These are phyloP conservation scores for Salmo trutta DNA, from an alignment of 2,797 vertebrate genomes.

Conservation along the genomic window DNA sequence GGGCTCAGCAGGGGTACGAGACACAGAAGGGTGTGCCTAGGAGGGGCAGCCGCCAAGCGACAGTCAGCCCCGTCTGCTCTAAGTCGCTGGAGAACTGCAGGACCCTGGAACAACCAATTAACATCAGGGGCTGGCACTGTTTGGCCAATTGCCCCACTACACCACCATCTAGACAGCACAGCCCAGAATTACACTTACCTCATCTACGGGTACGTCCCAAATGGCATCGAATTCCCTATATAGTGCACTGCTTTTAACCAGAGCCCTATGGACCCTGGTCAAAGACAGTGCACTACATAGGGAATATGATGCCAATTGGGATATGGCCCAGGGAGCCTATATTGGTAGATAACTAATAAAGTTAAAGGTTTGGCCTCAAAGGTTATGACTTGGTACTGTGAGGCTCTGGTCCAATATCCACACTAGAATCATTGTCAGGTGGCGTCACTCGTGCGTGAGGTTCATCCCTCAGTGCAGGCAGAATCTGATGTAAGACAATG, in stretches of 20 bases:
- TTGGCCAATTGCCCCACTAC: not conserved
- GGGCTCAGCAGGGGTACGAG: slow-evolving; percentile 59
- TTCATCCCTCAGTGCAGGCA: too few relatives aligned
- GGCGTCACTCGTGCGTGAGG: too few relatives aligned
- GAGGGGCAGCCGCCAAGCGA: slow-evolving; percentile 10
- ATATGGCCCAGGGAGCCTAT: not conserved
- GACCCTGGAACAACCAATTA: not conserved
- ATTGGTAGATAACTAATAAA: not conserved
- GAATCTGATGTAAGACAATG: too few relatives aligned
- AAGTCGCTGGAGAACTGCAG: slow-evolving; percentile 41
- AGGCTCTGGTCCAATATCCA: not conserved
- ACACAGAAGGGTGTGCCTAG: slow-evolving; percentile 45
- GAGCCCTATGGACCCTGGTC: too few relatives aligned
- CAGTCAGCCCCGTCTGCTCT: slow-evolving; percentile 38
- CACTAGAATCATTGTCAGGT: too few relatives aligned
- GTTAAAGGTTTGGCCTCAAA: not conserved
- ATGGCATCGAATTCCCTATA: too few relatives aligned
- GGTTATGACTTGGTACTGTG: not conserved
- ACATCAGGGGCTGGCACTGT: not conserved
- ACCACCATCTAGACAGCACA: not conserved
- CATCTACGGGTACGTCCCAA: not conserved
- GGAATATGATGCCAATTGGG: too few relatives aligned
- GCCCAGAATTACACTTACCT: not conserved
- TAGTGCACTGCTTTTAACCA: too few relatives aligned
- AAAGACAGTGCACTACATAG: too few relatives aligned